phyloP scores from a whole-genome alignment of 2,888 invertebrate genomes.

The Anaspis maculata region DNA sequence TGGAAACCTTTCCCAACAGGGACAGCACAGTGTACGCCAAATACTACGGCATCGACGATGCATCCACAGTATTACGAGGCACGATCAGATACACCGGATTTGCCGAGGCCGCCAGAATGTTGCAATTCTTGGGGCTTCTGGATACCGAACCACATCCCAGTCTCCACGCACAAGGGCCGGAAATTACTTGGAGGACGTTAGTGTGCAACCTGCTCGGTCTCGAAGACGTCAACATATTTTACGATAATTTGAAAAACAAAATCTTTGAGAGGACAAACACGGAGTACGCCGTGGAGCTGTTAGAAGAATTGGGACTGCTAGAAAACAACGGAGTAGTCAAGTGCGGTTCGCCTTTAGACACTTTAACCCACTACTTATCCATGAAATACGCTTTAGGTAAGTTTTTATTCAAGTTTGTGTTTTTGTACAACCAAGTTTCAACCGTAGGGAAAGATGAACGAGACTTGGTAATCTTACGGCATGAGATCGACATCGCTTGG shows the following conservation, averaged over 20 bases:
- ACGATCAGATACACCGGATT: slow-evolving; percentile 89
- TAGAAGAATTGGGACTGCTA: slow-evolving; percentile 83
- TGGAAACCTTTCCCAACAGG: slow-evolving; percentile 95
- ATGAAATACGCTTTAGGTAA: slow-evolving; percentile 71
- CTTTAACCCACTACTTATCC: slow-evolving; percentile 81
- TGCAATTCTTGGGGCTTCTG: slow-evolving; percentile 82
- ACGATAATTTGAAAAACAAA: slow-evolving; percentile 82
- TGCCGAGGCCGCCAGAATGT: slow-evolving; percentile 75
- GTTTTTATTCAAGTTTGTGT: slow-evolving; percentile 12
- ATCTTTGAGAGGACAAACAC: slow-evolving; percentile 72
- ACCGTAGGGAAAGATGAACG: slow-evolving; percentile 66
- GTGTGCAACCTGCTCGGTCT: slow-evolving; percentile 80
- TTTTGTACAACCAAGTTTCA: no score
- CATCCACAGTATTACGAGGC: slow-evolving; percentile 84
- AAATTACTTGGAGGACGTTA: slow-evolving; percentile 86
- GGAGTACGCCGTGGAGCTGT: slow-evolving; percentile 58
- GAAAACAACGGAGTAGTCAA: slow-evolving; percentile 77
- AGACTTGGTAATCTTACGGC: slow-evolving; percentile 89
- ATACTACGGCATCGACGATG: slow-evolving; percentile 80
- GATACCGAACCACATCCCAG: slow-evolving; percentile 78
- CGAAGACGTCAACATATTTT: slow-evolving; percentile 79
- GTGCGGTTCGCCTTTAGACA: slow-evolving; percentile 81
- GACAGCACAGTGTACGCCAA: slow-evolving; percentile 86
- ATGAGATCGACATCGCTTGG: slow-evolving; percentile 89
- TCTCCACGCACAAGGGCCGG: slow-evolving; percentile 92